These are phyloP conservation scores for Agrypnus murinus DNA, from an alignment of 2,888 invertebrate genomes.

Conservation along the genomic window DNA sequence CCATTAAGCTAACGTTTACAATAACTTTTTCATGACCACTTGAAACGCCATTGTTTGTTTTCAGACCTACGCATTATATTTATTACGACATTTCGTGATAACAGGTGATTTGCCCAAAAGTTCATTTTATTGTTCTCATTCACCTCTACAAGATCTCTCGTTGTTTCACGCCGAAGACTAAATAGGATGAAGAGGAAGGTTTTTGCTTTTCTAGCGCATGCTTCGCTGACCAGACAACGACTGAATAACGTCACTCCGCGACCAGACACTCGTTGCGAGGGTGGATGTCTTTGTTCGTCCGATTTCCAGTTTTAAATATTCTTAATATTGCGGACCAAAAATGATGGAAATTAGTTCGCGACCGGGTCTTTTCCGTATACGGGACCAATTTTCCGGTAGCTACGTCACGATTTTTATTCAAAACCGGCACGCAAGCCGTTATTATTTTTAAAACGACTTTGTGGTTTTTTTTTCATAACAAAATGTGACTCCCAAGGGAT, in stretches of 20 bases:
- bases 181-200: slow-evolving; percentile 36
- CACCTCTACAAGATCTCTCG: slow-evolving; percentile 5
- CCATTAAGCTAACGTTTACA: background rate
- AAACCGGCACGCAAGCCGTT: background rate
- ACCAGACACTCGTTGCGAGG: slow-evolving; percentile 55
- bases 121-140: slow-evolving; percentile 2
- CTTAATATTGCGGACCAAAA: slow-evolving; percentile 31
- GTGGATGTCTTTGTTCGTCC: slow-evolving; percentile 54
- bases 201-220: slow-evolving; percentile 62
- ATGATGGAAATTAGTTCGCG: slow-evolving; percentile 36
- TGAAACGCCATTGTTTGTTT: too few species aligned
- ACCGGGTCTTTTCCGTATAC: slow-evolving; percentile 17
- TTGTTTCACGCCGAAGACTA: slow-evolving; percentile 25
- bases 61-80: background rate
- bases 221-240: slow-evolving; percentile 60
- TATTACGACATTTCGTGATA: slow-evolving; percentile 16
- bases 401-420: slow-evolving; percentile 3
- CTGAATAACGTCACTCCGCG: slow-evolving; percentile 59
- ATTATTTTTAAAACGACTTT: slow-evolving; percentile 27
- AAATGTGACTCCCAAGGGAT: slow-evolving; percentile 48
- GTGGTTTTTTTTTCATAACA: slow-evolving; percentile 12
- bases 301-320: slow-evolving; percentile 45
- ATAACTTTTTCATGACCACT: too few species aligned
- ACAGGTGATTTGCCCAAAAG: slow-evolving; percentile 5
- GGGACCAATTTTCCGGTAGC: slow-evolving; percentile 47